Percentiles rank a stretch among this genome's conserved stretches.
These are phyloP conservation scores for Noctuana brunneofusca DNA, from an alignment of 2,888 invertebrate species.

Conservation along the genomic window DNA sequence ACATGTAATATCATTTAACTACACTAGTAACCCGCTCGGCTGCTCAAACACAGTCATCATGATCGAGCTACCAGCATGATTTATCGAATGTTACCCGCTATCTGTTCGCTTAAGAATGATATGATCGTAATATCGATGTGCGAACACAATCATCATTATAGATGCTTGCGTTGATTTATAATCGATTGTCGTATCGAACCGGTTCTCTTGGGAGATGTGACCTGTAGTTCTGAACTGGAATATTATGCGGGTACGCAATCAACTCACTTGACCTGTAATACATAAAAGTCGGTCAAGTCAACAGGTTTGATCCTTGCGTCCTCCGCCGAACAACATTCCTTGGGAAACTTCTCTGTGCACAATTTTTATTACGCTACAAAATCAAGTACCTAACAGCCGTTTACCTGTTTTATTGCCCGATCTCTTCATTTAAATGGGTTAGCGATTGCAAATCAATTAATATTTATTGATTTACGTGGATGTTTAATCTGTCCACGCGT, in stretches of 20 bases:
- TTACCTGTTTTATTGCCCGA: conserved; percentile 9
- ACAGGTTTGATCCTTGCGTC: conserved; percentile 69
- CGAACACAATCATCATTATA: conserved; percentile 43
- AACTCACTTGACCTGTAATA: conserved; percentile 68
- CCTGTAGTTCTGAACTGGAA: conserved; percentile 61
- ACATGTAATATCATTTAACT: conserved; percentile 20
- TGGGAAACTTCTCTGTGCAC: conserved; percentile 45
- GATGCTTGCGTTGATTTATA: conserved; percentile 62
- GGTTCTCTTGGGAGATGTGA: conserved; percentile 53
- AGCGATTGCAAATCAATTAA: neutral
- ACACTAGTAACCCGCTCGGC: conserved; percentile 11
- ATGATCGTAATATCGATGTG: conserved; percentile 19
- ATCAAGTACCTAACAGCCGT: conserved; percentile 21
- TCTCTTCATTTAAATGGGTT: neutral
- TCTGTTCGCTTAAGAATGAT: conserved; percentile 12
- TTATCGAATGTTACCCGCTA: conserved; percentile 24
- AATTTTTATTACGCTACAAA: conserved; percentile 43
- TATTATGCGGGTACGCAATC: conserved; percentile 70
- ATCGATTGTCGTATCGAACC: conserved; percentile 65
- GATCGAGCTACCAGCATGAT: conserved; percentile 21
- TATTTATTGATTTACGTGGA: too few species aligned
- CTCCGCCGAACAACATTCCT: conserved; percentile 53
- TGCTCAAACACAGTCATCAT: conserved; percentile 16
- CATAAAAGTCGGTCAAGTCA: conserved; percentile 62
- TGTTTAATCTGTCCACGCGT: too few species aligned